Percentiles rank a stretch among this genome's conserved stretches.
Evolutionary conservation across 2,797 vertebrate genomes (phyloP).

Genomic region (Gymnoscopelus microlampas): DNA sequence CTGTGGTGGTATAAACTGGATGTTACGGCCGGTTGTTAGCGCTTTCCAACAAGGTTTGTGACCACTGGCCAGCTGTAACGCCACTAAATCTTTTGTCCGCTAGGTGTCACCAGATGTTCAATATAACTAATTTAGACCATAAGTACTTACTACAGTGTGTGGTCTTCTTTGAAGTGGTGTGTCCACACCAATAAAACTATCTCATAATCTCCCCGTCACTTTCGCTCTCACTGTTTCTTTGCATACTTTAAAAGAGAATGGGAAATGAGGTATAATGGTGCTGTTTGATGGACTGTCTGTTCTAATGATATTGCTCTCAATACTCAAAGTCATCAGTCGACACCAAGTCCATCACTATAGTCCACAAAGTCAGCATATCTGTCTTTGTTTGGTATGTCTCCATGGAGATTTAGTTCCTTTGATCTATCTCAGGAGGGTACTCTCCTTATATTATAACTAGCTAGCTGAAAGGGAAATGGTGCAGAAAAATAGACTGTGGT

Average conservation of each 20-base stretch:
- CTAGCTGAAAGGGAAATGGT: slow-evolving; percentile 15
- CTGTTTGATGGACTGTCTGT: slow-evolving; percentile 47
- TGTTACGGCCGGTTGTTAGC: too few species aligned
- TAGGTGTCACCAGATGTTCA: not conserved
- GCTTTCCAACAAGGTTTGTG: not conserved
- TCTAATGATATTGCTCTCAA: slow-evolving; percentile 45
- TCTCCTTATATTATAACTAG: slow-evolving; percentile 23
- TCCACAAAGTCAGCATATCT: slow-evolving; percentile 42
- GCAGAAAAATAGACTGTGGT: slow-evolving; percentile 43
- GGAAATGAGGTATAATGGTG: slow-evolving; percentile 55
- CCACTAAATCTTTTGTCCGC: slow-evolving; percentile 3
- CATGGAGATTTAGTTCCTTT: slow-evolving; percentile 70
- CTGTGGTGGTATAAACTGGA: too few species aligned
- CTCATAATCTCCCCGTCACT: slow-evolving; percentile 54
- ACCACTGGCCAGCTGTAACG: not conserved
- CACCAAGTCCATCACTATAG: slow-evolving; percentile 40
- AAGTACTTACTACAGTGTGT: slow-evolving; percentile 40
- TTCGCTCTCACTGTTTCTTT: slow-evolving; percentile 34
- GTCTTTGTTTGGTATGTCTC: slow-evolving; percentile 72
- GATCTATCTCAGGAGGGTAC: slow-evolving; percentile 51
- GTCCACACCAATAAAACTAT: slow-evolving; percentile 57
- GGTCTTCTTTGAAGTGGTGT: slow-evolving; percentile 67
- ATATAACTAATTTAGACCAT: not conserved
- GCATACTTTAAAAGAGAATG: slow-evolving; percentile 46
- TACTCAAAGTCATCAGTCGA: not conserved